Base-by-base conservation (phyloP, 2,888 invertebrate species). In the Mayetiola destructor region DNA sequence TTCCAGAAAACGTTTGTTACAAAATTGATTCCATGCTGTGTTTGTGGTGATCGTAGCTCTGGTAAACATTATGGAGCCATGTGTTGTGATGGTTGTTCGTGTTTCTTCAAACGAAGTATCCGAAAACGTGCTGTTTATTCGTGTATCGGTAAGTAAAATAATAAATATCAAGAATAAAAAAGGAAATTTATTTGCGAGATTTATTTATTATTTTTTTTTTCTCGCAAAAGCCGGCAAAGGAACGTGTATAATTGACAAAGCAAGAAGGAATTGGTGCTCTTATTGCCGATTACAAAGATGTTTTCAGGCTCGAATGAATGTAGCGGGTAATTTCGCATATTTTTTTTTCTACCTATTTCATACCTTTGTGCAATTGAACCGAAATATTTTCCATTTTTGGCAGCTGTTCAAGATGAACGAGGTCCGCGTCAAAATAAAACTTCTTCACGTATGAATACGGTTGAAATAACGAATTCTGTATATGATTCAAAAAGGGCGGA, bases 71-170 rank as follows among this genome's bases (percentile, higher is more conserved):
- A 88, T 65, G 88, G 89, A 0, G 84, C 87, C 14, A 82, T 80
- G 68, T 87, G 87, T 65, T 91, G 90, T 69, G 90, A 91, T 66
- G 90, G 90, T 1, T 91, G 90, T 67, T 87, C 88, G 56, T 91
- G 91, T 65, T 91, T 91, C 70, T 91, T 91, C 73, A 91, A 91
- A 69, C 75, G 90, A 62, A 86, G 85, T 61, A 80, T 90, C 52
- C 75, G 90, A 48, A 80, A 81, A 60, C 80, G 80, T 42, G 82
- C 82, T 55, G 69, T 78, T 20, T 90, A 88, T 67, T 78, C 80
- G 27, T 90, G 90, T 69, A 88, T 88, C 62, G 81, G 85, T 85
- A 72, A 74, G 35, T 9, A 16, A 14, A 8, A 6, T 32, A 32
- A 18, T 32, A 4, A 54, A 14, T 9, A 18, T 40, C 30, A 32